Base-by-base conservation (phyloP, 1,140 invertebrate species). In the Apis laboriosa region DNA sequence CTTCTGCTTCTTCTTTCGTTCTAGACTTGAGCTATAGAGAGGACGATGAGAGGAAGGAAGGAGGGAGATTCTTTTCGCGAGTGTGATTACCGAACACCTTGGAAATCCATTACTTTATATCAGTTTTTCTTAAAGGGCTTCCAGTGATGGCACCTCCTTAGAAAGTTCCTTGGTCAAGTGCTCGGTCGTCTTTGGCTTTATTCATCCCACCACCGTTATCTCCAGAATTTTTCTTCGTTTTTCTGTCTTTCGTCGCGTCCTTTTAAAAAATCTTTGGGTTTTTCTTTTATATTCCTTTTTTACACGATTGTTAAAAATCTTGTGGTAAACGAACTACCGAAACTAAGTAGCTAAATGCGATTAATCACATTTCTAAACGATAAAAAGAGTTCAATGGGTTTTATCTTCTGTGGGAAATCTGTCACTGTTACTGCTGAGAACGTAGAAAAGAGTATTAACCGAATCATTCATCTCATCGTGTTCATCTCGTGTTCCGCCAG, bases 31-130 rank as follows among this genome's bases (percentile, higher is more conserved):
- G 11, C 21, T n/a, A 28, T 34, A 60, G 55, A n/a, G 2, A n/a
- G 8, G 21, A 8, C 28, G 13, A 43, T 13, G 13, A 34, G n/a
- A n/a, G 60, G 17, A 11, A 28, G n/a, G 11, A 19, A n/a, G 43
- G 51, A 24, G 55, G 8, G 19, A 55, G 21, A 9, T 60, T 85
- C 75, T 24, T 28, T 64, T 34, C 49, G 43, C 70, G 81, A 88
- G 88, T 74, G 86, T 84, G 88, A 88, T 89, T 88, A 89, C 84
- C 87, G 88, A 89, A 89, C 87, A 89, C 87, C 86, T 88, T 88
- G 84, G 74, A 90, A 89, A 89, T 90, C 84, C 86, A 90, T 90
- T 90, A 89, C 89, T 89, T 90, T 86, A 89, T 90, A 89, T 88
- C 86, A 85, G 88, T 90, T 89, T 87, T 89, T 86, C 80, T 64